Evolutionary conservation across 2,888 invertebrate genomes (phyloP).

Genomic region (Drosophila neotestacea): DNA sequence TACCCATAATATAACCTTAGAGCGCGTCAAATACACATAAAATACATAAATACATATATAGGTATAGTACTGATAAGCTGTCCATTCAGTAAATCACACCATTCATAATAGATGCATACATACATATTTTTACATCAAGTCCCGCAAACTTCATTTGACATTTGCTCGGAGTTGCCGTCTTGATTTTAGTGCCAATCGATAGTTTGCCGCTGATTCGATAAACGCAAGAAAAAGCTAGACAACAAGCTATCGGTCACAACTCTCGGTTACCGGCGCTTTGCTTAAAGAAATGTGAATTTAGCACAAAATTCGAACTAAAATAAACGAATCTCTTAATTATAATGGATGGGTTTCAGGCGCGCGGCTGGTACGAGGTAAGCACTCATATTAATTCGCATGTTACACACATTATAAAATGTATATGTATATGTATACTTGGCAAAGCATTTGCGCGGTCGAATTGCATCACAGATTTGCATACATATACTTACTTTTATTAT

Average conservation of each 20-base stretch:
- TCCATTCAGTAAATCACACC: conserved; percentile 41
- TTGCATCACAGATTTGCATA: conserved; percentile 46
- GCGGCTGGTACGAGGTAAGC: conserved; percentile 85
- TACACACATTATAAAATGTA: background rate
- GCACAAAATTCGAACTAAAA: conserved; percentile 12
- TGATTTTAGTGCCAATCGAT: conserved; percentile 19
- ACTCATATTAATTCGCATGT: background rate
- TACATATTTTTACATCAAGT: conserved; percentile 9
- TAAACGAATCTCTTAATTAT: conserved; percentile 59
- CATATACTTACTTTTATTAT: conserved; percentile 14
- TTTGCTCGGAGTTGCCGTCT: conserved; percentile 37
- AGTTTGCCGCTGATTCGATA: conserved; percentile 32
- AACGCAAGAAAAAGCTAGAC: conserved; percentile 20
- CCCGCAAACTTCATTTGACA: conserved; percentile 1
- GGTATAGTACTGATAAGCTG: conserved; percentile 35
- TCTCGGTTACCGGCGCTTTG: conserved; percentile 44
- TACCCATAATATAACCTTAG: conserved; percentile 38
- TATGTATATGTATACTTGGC: background rate
- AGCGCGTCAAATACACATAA: conserved; percentile 13
- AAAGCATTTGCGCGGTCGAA: conserved; percentile 37
- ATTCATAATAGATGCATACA: conserved; percentile 19
- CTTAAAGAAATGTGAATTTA: conserved; percentile 33
- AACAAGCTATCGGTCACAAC: conserved; percentile 23
- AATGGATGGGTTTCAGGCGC: conserved; percentile 76
- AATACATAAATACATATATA: background rate